Evolutionary conservation across 2,113 vertebrate species (phyloP).

Genomic region (Balaeniceps rex): DNA sequence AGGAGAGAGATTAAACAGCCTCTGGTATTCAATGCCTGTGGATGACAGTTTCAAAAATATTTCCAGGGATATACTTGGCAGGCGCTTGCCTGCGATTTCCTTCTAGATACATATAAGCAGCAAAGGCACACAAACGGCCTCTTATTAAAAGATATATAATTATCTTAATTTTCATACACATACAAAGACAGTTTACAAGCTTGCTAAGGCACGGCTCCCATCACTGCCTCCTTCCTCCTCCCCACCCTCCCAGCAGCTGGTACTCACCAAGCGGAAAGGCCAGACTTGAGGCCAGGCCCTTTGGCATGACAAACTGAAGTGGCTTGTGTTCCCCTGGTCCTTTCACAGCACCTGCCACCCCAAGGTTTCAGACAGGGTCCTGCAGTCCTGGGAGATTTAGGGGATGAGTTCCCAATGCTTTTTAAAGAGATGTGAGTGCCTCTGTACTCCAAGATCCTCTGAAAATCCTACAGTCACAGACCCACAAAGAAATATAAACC

Average conservation of each 20-base stretch:
- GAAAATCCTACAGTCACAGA: not conserved
- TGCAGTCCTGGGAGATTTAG: not conserved
- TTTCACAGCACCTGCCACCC: not conserved
- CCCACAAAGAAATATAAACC: not conserved
- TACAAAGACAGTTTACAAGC: not conserved
- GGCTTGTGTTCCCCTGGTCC: not conserved
- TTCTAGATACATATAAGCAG: not conserved
- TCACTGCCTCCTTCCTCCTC: not conserved
- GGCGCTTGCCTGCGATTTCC: not conserved
- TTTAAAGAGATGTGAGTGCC: not conserved
- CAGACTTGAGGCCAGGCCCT: not conserved
- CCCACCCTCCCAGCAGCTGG: not conserved
- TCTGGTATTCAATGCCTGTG: not conserved
- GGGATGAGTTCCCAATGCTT: not conserved
- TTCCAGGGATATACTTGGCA: constrained; percentile 34
- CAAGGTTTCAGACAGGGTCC: not conserved
- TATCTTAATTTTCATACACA: not conserved
- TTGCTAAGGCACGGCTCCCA: not conserved
- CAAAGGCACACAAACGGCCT: not conserved
- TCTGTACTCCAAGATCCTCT: not conserved
- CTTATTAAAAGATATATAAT: not conserved
- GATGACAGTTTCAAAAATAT: constrained; percentile 52
- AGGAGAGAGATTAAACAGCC: constrained; percentile 22
- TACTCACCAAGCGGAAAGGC: not conserved
- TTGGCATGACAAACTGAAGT: not conserved